These are phyloP conservation scores for Himalopsyche japonica DNA, from an alignment of 2,888 invertebrate species.

Conservation along the genomic window DNA sequence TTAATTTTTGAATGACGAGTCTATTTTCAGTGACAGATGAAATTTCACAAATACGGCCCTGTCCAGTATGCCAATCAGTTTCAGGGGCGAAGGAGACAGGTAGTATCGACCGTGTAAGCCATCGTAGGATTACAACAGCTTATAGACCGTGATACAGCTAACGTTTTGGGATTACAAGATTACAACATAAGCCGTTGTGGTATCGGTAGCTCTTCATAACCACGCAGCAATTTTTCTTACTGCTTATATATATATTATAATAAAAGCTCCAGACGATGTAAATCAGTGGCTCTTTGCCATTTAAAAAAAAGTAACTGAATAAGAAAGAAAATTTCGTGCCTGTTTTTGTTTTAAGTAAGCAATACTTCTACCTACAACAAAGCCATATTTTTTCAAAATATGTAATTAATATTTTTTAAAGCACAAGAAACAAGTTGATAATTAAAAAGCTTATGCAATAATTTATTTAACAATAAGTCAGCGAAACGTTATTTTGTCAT, in stretches of 20 bases:
- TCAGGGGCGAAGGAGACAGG: not conserved
- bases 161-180: slow-evolving; percentile 1
- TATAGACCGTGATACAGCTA: not conserved
- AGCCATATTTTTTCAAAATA: too few relatives aligned
- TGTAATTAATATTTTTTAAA: too few relatives aligned
- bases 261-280: not conserved
- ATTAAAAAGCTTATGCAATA: too few relatives aligned
- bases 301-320: too few relatives aligned
- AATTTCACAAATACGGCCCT: not conserved
- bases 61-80: not conserved
- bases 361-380: too few relatives aligned
- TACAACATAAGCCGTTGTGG: not conserved
- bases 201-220: not conserved
- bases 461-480: too few relatives aligned
- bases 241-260: not conserved
- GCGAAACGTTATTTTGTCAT: too few relatives aligned
- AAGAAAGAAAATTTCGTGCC: too few relatives aligned
- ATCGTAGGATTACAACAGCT: not conserved
- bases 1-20: not conserved
- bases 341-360: too few relatives aligned
- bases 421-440: too few relatives aligned
- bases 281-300: not conserved
- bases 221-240: not conserved
- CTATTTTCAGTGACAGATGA: not conserved
- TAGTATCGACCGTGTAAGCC: not conserved